Evolutionary conservation across 1,140 invertebrate genomes (phyloP), one percentile per base, ranked within the genome.

Genomic region (Platyscapa corneri): DNA sequence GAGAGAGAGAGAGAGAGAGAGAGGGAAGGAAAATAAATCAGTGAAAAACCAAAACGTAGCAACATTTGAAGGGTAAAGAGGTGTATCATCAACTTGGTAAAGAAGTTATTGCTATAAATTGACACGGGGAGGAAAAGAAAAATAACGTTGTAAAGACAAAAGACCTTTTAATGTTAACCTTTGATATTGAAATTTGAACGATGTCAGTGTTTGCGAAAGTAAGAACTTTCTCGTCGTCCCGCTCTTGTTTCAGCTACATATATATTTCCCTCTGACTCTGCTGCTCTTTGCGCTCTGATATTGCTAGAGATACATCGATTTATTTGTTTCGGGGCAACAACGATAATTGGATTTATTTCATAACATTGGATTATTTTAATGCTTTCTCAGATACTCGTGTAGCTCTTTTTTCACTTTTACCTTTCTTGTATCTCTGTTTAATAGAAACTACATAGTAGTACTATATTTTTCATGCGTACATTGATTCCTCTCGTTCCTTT

Each of bases 301-400:
- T 86, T 85, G 14, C 83, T 82, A 75, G 85, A 85, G 86, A 88
- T 88, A 88, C 87, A 88, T 90, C 89, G 87, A 89, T 90, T 89
- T 90, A 90, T 90, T 90, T 89, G 88, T 90, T 90, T 90, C 89
- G 86, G 82, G 64, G 42, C 86, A 49, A 82, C 88, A 49, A 83
- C 88, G 86, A 89, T 90, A 90, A 90, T 90, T 90, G 89, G 87
- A 90, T 90, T 89, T 89, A 90, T 88, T 89, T 89, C 87, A 83
- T 86, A 88, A 89, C 83, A 82, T 86, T 82, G 77, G 79, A 82
- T 87, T 90, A 88, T 89, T 90, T 89, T 88, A 87, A 75, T 89
- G 87, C 82, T 83, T 86, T 39, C 84, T 70, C 74, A 85, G 88
- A 87, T 42, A 30, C 20, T 32, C 14, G 23, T 75, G 10, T 72